Conservation (phyloP, 2,113 vertebrate species). For the Azemiops feae region DNA sequence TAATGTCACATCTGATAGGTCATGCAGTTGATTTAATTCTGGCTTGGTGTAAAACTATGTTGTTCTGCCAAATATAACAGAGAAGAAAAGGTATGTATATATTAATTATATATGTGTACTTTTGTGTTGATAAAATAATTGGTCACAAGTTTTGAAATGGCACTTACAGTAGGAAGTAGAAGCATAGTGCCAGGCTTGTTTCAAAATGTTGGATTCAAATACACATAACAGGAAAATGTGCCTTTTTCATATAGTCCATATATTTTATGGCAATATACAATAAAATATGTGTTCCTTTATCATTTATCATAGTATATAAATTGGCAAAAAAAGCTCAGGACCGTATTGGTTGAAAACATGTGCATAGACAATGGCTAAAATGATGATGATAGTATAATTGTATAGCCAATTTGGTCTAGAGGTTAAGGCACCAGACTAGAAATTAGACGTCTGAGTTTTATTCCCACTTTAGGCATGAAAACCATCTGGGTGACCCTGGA, state of each 20-base stretch:
- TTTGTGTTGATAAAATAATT: conserved; percentile 52
- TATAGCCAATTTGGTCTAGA: neutral
- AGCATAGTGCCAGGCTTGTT: conserved; percentile 26
- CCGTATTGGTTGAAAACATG: neutral
- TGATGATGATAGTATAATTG: neutral
- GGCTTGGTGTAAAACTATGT: neutral
- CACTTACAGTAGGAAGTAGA: conserved; percentile 32
- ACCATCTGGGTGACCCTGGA: neutral
- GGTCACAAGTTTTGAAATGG: conserved; percentile 41
- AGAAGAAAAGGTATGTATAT: neutral
- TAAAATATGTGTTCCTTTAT: neutral
- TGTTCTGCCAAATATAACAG: neutral
- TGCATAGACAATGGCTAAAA: neutral
- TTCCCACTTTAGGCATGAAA: neutral
- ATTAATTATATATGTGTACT: conserved; percentile 12
- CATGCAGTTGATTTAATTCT: conserved; percentile 47
- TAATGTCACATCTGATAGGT: conserved; percentile 63
- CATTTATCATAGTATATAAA: neutral
- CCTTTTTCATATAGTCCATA: neutral
- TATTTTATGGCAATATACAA: neutral
- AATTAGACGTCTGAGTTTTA: neutral
- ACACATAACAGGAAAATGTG: neutral
- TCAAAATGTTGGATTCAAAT: conserved; percentile 38
- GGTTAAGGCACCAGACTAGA: neutral
- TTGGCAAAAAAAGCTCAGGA: neutral